Percentiles rank a stretch among this genome's conserved stretches.
These are phyloP conservation scores for Abramis brama DNA, from an alignment of 2,113 vertebrate species.

Conservation along the genomic window DNA sequence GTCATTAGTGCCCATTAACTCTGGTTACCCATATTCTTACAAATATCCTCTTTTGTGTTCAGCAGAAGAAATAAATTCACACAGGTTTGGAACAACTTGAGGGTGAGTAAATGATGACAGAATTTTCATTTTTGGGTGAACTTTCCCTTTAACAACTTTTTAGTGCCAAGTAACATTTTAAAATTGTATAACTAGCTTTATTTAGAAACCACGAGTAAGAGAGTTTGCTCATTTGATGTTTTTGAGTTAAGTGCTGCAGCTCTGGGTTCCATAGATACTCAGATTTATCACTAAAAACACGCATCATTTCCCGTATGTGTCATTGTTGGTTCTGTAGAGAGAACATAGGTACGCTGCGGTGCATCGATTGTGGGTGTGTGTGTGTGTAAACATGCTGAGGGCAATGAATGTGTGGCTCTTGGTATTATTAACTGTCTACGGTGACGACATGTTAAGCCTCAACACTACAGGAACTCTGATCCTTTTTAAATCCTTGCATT, in stretches of 20 bases:
- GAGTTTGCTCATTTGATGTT: neutral
- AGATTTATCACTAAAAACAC: neutral
- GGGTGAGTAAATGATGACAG: too few relatives aligned
- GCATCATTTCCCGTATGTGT: constrained; percentile 7
- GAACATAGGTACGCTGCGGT: neutral
- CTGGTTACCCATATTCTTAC: too few relatives aligned
- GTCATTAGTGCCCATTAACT: too few relatives aligned
- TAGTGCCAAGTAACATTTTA: neutral
- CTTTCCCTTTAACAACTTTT: neutral
- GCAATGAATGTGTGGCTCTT: constrained; percentile 21
- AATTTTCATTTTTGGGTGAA: neutral
- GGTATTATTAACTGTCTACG: constrained; percentile 54
- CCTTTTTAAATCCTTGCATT: constrained; percentile 56
- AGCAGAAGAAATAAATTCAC: too few relatives aligned
- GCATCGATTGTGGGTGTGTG: constrained; percentile 43
- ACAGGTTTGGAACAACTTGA: too few relatives aligned
- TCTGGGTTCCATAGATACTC: neutral
- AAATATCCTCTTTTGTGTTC: too few relatives aligned
- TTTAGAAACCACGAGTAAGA: neutral
- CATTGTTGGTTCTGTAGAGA: neutral
- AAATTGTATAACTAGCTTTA: neutral
- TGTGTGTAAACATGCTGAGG: constrained; percentile 21
- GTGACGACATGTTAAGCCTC: constrained; percentile 50
- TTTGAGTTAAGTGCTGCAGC: neutral
- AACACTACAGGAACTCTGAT: constrained; percentile 52